A percentile compares a stretch with the other conserved stretches of the same genome.
Conservation (phyloP, 2,888 invertebrate species). For the Watsonalla binaria region DNA sequence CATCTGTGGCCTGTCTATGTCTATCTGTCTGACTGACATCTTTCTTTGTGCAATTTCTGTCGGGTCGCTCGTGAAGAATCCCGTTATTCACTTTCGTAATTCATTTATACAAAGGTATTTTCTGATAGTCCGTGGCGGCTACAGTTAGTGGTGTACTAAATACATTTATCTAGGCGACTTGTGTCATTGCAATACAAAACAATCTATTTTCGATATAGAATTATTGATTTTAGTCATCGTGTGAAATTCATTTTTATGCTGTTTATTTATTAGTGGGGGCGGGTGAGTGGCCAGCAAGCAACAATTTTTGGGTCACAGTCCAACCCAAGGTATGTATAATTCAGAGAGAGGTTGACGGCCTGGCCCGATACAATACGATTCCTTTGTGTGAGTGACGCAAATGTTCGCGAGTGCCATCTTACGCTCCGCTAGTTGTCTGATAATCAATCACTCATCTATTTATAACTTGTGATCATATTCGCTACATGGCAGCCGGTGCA, state of each 20-base stretch:
- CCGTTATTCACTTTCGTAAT: conserved; percentile 74
- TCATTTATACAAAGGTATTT: conserved; percentile 65
- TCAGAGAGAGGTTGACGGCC: conserved; percentile 22
- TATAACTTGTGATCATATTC: conserved; percentile 22
- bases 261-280: conserved; percentile 65
- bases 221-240: conserved; percentile 70
- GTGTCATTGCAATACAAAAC: conserved; percentile 45
- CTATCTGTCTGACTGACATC: conserved; percentile 45
- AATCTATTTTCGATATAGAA: conserved; percentile 49
- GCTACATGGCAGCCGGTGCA: conserved; percentile 18
- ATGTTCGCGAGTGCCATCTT: conserved; percentile 17
- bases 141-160: conserved; percentile 42
- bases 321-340: conserved; percentile 60
- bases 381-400: conserved; percentile 37
- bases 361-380: conserved; percentile 15
- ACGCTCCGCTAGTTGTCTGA: conserved; percentile 8
- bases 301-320: conserved; percentile 68
- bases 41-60: conserved; percentile 66
- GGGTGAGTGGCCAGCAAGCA: conserved; percentile 51
- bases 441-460: conserved; percentile 35
- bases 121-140: conserved; percentile 52
- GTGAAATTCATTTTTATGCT: conserved; percentile 59
- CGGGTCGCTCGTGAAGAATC: conserved; percentile 65
- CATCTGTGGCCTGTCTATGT: conserved; percentile 26
- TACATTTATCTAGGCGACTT: conserved; percentile 40